phyloP scores from a whole-genome alignment of 2,888 invertebrate genomes.

The Agonum fuliginosum region DNA sequence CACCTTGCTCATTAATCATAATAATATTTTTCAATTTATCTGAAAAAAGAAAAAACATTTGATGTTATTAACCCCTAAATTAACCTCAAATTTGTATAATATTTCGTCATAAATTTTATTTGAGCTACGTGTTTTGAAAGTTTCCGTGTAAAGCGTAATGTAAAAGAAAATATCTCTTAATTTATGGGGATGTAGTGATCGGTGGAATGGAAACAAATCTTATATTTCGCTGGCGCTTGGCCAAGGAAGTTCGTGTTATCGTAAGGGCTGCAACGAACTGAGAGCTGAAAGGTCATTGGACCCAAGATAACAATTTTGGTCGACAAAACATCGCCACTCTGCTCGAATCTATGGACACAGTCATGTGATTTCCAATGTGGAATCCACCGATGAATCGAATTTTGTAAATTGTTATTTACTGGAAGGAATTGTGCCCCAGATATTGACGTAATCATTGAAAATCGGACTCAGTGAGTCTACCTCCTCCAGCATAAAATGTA shows the following conservation, averaged over 20 bases:
- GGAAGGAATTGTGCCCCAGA: too few relatives aligned
- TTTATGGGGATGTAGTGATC: conserved; percentile 9
- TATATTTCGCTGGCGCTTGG: background rate
- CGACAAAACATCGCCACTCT: conserved; percentile 4
- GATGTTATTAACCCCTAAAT: too few relatives aligned
- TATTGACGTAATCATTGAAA: too few relatives aligned
- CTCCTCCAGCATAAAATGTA: too few relatives aligned
- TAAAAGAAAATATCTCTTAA: background rate
- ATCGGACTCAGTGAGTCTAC: too few relatives aligned
- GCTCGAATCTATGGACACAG: conserved; percentile 4
- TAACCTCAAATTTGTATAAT: too few relatives aligned
- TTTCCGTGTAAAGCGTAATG: background rate
- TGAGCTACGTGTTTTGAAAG: background rate
- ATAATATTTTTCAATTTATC: too few relatives aligned
- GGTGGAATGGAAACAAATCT: conserved; percentile 4
- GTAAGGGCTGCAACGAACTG: conserved; percentile 4
- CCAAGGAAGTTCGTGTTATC: conserved; percentile 20
- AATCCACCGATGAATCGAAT: too few relatives aligned
- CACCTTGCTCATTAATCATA: too few relatives aligned
- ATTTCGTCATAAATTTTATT: background rate
- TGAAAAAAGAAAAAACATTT: too few relatives aligned
- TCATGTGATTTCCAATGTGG: too few relatives aligned
- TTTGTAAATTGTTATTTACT: too few relatives aligned
- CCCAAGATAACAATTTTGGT: conserved; percentile 35
- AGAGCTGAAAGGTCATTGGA: conserved; percentile 20